Evolutionary conservation across 2,888 invertebrate species (phyloP).

Genomic region (Smittia aterrima): DNA sequence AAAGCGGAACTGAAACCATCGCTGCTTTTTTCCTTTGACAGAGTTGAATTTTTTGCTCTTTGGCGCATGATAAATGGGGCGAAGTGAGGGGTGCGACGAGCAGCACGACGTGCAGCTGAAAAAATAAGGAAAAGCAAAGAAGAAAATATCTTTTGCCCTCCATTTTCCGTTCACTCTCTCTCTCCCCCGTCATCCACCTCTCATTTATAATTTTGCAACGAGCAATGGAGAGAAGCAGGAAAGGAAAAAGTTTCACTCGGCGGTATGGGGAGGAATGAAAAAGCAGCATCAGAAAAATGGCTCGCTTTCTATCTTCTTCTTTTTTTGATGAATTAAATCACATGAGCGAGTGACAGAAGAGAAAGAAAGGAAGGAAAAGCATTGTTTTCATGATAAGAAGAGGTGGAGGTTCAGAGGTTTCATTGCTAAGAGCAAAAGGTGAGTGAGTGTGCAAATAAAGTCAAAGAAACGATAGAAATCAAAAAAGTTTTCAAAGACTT

Average conservation of each 20-base stretch:
- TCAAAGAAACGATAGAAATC: too few species aligned
- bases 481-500: too few species aligned
- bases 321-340: constrained; percentile 32
- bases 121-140: neutral
- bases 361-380: neutral
- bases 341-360: constrained; percentile 24
- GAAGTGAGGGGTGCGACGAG: neutral
- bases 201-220: neutral
- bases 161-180: neutral
- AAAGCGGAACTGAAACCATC: neutral
- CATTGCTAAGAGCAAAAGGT: too few species aligned
- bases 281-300: constrained; percentile 5
- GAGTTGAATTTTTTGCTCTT: neutral
- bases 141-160: neutral
- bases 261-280: neutral
- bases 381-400: neutral
- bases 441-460: too few species aligned
- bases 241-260: neutral
- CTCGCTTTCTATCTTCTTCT: neutral
- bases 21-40: neutral
- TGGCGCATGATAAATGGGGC: neutral
- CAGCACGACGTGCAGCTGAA: neutral
- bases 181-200: neutral
- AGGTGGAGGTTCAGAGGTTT: too few species aligned
- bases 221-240: neutral